Evolutionary conservation across 2,113 vertebrate species (phyloP).

Genomic region (Poecile atricapillus): DNA sequence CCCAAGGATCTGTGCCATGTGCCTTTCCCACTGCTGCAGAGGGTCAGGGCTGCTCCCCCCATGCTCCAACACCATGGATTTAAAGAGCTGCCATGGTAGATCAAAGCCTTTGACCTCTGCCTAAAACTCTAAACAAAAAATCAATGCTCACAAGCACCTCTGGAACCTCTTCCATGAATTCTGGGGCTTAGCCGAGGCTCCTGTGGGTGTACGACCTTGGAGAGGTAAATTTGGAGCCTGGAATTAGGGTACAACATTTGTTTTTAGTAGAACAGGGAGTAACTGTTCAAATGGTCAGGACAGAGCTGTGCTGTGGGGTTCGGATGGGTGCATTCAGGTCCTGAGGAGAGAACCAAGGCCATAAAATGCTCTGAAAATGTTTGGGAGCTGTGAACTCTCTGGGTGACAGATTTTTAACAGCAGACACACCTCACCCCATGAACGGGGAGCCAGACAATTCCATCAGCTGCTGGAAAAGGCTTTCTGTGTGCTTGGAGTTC

Average conservation of each 20-base stretch:
- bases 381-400: background rate
- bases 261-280: background rate
- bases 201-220: background rate
- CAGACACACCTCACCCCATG: background rate
- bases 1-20: background rate
- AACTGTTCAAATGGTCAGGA: background rate
- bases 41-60: background rate
- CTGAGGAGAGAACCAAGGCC: background rate
- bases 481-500: background rate
- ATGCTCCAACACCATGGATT: accelerated
- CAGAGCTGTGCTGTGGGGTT: accelerated
- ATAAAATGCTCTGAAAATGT: background rate
- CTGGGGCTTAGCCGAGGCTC: background rate
- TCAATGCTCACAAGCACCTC: background rate
- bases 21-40: background rate
- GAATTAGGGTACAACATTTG: no score
- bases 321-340: background rate
- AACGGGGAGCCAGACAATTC: background rate
- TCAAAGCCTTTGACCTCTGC: background rate
- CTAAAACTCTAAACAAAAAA: background rate
- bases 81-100: accelerated
- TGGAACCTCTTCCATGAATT: background rate
- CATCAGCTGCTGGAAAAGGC: background rate
- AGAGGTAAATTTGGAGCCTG: background rate
- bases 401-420: background rate